These are phyloP conservation scores for Exephanes ischioxanthus DNA, from an alignment of 2,888 invertebrate species.

Conservation along the genomic window DNA sequence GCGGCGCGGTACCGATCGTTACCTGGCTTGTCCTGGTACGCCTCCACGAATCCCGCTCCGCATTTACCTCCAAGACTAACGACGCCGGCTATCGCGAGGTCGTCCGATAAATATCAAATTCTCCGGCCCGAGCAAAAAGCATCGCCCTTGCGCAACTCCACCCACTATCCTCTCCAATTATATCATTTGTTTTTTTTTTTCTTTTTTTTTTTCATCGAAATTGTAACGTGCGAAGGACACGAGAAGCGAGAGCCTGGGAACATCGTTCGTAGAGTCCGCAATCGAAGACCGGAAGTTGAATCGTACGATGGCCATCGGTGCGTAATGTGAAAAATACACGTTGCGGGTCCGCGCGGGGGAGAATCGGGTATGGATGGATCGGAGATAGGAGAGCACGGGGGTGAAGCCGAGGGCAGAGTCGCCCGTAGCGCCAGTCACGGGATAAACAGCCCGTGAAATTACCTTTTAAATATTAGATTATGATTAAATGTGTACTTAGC, in stretches of 20 bases:
- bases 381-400: conserved; percentile 59
- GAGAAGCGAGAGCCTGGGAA: conserved; percentile 18
- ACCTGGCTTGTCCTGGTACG: conserved; percentile 72
- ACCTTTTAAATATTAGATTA: conserved; percentile 85
- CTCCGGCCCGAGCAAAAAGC: background rate
- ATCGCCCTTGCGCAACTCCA: background rate
- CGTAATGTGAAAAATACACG: background rate
- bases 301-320: conserved; percentile 2
- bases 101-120: conserved; percentile 52
- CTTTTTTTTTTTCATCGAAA: background rate
- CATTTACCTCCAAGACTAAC: conserved; percentile 45
- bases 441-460: conserved; percentile 85
- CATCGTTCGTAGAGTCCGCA: background rate
- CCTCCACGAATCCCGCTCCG: conserved; percentile 32
- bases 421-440: conserved; percentile 69
- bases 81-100: conserved; percentile 51
- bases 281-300: conserved; percentile 24
- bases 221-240: background rate
- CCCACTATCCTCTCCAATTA: conserved; percentile 35
- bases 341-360: too few species aligned
- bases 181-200: background rate
- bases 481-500: conserved; percentile 84
- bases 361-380: conserved; percentile 57
- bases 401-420: conserved; percentile 62
- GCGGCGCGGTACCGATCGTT: conserved; percentile 58